These are phyloP conservation scores for Telenomus remus DNA, from an alignment of 1,140 invertebrate genomes.

Conservation along the genomic window DNA sequence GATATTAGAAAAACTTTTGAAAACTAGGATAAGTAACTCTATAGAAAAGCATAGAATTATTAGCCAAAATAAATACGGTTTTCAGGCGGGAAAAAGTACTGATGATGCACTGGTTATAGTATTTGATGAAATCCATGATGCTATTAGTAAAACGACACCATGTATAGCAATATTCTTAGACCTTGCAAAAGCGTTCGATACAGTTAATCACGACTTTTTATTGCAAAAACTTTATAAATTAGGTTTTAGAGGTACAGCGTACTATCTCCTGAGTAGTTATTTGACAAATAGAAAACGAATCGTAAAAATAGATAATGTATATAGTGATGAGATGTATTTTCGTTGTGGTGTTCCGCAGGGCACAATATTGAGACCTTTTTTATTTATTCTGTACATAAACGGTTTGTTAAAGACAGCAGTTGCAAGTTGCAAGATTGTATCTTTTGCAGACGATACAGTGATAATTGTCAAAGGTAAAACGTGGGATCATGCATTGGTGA, in stretches of 20 bases:
- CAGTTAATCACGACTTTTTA: slow-evolving; percentile 7
- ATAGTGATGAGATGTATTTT: not conserved
- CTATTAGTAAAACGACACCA: not conserved
- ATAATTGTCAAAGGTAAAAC: slow-evolving; percentile 4
- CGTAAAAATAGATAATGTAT: slow-evolving; percentile 2
- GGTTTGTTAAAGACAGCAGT: not conserved
- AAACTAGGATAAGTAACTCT: slow-evolving; percentile 23
- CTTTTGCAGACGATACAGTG: slow-evolving; percentile 18
- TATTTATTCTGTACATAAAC: slow-evolving; percentile 9
- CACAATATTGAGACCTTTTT: slow-evolving; percentile 2
- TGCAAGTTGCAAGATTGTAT: not conserved
- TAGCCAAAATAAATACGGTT: slow-evolving; percentile 12
- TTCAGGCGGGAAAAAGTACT: slow-evolving; percentile 7
- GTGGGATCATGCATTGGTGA: not conserved
- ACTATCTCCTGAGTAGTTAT: slow-evolving; percentile 8
- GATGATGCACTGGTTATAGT: not conserved
- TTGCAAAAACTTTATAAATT: slow-evolving; percentile 6
- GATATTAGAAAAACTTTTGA: slow-evolving; percentile 28
- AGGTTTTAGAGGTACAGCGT: slow-evolving; percentile 18
- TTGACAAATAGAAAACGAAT: slow-evolving; percentile 4
- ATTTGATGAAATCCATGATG: not conserved
- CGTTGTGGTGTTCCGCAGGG: slow-evolving; percentile 1
- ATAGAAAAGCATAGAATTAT: slow-evolving; percentile 11
- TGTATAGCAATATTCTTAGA: slow-evolving; percentile 18
- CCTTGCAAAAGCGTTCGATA: slow-evolving; percentile 25